Evolutionary conservation across 1,140 invertebrate species (phyloP), one percentile per base, ranked within the genome.

Genomic region (Zaprionus capensis): DNA sequence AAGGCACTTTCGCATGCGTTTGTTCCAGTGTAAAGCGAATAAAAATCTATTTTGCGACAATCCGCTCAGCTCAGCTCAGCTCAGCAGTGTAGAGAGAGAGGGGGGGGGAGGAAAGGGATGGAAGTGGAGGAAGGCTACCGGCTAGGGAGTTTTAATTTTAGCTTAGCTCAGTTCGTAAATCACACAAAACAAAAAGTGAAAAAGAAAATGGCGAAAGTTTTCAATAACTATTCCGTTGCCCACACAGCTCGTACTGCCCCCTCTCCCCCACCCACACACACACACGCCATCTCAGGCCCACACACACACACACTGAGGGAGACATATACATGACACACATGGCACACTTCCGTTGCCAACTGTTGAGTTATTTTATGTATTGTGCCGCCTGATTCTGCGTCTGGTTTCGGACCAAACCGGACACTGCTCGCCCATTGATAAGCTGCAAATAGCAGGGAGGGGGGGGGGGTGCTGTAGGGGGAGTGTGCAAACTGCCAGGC

Each of bases 361-460:
- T 83, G 81, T 83, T 83, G 71, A 83, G 77, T 80, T 83, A 80
- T 82, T 82, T 82, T 71, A 72, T 82, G 75, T 82, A 72, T 84
- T 84, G 81, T 77, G 41, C 41, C 36, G 31, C 28, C 51, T 53
- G 22, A n/a, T 44, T 20, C 34, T 51, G 67, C 34, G 20, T 26
- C 61, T 51, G 69, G 58, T 59, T 51, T 55, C 49, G 24, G 51
- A 36, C 49, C 65, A 51, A 7, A 26, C 17, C 38, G 68, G 61
- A 73, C 62, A 51, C 31, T 65, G 67, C 49, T 34, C 67, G 49
- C 55, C 57, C 81, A 84, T 67, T 83, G 81, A 83, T 84, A 84
- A 83, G 81, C 81, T 84, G 81, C 81, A 61, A 83, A 84, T 77
- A 72, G 77, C 64, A 67, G 22, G 28, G 26, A 17, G n/a, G 15